Conservation (phyloP, 2,113 vertebrate genomes). For the Nyctereutes procyonoides region DNA sequence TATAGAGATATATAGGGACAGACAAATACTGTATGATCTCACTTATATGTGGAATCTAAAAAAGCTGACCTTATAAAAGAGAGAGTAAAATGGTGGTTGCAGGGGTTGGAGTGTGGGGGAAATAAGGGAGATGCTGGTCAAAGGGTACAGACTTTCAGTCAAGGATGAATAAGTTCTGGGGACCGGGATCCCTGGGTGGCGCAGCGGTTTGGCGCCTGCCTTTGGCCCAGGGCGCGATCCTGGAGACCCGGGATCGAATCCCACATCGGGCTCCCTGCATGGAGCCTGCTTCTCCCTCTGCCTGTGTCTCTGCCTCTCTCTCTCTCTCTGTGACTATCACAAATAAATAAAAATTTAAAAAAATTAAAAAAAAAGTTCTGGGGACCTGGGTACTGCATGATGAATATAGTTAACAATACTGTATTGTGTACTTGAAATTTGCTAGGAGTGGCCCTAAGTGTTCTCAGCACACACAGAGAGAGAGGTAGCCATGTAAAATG, state of each 20-base stretch:
- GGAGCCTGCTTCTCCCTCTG: no score
- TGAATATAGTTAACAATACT: background rate
- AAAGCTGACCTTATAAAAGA: background rate
- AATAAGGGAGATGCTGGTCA: background rate
- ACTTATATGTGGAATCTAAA: background rate
- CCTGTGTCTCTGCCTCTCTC: no score
- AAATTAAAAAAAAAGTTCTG: no score
- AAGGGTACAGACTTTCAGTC: background rate
- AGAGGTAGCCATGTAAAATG: background rate
- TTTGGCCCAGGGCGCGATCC: no score
- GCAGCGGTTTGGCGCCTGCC: no score
- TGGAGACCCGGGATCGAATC: no score
- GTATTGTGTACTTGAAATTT: background rate
- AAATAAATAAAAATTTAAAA: no score
- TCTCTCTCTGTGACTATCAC: no score
- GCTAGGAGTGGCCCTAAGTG: background rate
- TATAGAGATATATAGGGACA: background rate
- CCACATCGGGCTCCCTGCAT: no score
- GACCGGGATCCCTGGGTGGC: no score
- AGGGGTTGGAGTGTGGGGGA: background rate
- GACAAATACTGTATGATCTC: background rate
- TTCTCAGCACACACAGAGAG: background rate
- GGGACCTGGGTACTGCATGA: background rate
- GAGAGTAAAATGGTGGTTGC: background rate
- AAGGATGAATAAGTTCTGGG: background rate